Percentiles rank a stretch among this genome's conserved stretches.
Conservation (phyloP, 2,888 invertebrate genomes). For the Lasioglossum zephyrum region DNA sequence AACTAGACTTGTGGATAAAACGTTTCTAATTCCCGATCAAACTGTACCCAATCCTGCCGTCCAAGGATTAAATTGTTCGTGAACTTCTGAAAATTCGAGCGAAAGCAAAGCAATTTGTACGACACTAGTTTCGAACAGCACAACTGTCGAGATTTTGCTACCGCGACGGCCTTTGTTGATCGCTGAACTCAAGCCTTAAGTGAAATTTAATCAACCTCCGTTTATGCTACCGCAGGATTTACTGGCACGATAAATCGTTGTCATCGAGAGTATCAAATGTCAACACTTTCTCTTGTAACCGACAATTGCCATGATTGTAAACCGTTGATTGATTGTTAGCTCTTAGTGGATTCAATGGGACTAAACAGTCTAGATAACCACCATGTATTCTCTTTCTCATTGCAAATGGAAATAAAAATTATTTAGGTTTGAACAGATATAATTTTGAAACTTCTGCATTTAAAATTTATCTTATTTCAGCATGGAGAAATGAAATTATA, state of each 20-base stretch:
- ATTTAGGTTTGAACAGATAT: too few relatives aligned
- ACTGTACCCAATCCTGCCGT: not conserved
- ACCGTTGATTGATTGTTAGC: not conserved
- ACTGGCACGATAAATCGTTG: not conserved
- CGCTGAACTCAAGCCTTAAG: not conserved
- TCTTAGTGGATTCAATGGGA: not conserved
- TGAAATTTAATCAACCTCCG: constrained; percentile 1
- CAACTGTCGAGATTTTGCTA: not conserved
- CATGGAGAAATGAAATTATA: too few relatives aligned
- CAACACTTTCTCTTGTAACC: not conserved
- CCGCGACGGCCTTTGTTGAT: not conserved
- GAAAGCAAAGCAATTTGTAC: not conserved
- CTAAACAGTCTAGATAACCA: not conserved
- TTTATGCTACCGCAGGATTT: not conserved
- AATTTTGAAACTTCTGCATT: too few relatives aligned
- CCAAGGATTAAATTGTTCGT: not conserved
- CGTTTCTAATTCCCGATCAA: too few relatives aligned
- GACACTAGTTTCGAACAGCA: not conserved
- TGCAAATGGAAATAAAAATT: not conserved
- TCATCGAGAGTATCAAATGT: not conserved
- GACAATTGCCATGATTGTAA: not conserved
- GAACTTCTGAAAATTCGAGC: not conserved
- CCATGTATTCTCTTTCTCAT: not conserved
- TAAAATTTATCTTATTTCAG: too few relatives aligned
- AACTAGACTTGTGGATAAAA: too few relatives aligned